Evolutionary conservation across 2,113 vertebrate genomes (phyloP).

Genomic region (Hemibagrus wyckioides): DNA sequence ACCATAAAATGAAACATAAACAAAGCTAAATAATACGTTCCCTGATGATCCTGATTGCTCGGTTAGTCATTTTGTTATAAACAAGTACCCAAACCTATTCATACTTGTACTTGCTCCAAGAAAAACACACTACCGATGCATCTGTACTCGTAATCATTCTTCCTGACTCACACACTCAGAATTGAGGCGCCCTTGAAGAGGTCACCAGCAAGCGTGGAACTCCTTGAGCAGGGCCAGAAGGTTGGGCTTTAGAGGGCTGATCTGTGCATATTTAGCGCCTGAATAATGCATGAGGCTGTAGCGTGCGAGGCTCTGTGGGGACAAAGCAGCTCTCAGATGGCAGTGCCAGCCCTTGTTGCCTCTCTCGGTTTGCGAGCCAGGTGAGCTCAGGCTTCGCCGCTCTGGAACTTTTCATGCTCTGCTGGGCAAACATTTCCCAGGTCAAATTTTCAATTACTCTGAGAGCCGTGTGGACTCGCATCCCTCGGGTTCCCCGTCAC

Average conservation of each 20-base stretch:
- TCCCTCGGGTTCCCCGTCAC: slow-evolving; percentile 47
- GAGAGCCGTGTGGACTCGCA: slow-evolving; percentile 62
- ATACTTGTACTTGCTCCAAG: not conserved
- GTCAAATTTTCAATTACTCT: slow-evolving; percentile 84
- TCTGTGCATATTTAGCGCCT: slow-evolving; percentile 67
- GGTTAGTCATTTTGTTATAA: not conserved
- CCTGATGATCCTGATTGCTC: not conserved
- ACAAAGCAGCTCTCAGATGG: slow-evolving; percentile 74
- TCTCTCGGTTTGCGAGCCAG: slow-evolving; percentile 69
- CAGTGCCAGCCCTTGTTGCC: slow-evolving; percentile 60
- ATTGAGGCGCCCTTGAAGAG: slow-evolving; percentile 57
- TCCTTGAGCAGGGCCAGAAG: slow-evolving; percentile 53
- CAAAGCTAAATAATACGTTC: not conserved
- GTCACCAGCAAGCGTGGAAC: slow-evolving; percentile 57
- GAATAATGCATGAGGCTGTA: slow-evolving; percentile 74
- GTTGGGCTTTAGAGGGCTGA: slow-evolving; percentile 59
- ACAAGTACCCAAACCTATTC: not conserved
- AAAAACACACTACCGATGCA: not conserved
- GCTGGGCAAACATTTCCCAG: slow-evolving; percentile 82
- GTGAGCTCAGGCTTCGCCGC: slow-evolving; percentile 63
- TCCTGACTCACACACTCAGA: slow-evolving; percentile 16
- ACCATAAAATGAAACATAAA: no score
- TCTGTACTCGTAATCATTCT: not conserved
- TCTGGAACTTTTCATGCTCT: slow-evolving; percentile 80
- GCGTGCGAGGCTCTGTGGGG: slow-evolving; percentile 61